Evolutionary conservation across 2,113 vertebrate species (phyloP).

Genomic region (Cheilinus undulatus): DNA sequence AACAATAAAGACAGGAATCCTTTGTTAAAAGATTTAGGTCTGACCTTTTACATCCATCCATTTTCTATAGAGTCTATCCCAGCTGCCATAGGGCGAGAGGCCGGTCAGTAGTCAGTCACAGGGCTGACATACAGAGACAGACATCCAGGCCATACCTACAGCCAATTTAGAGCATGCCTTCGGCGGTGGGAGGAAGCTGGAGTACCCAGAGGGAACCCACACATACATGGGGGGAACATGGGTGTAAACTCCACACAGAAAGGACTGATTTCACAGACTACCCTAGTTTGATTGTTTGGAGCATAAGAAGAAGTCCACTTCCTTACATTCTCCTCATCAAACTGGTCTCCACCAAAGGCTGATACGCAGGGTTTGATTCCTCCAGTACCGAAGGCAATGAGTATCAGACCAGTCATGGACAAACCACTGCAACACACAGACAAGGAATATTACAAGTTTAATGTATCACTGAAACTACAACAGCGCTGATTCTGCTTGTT

Average conservation of each 20-base stretch:
- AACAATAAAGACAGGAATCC: background rate
- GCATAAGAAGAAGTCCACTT: background rate
- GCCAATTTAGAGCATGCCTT: too few relatives aligned
- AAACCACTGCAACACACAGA: slow-evolving; percentile 77
- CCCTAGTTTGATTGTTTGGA: background rate
- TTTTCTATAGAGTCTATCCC: too few relatives aligned
- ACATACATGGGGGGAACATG: too few relatives aligned
- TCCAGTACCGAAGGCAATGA: slow-evolving; percentile 96
- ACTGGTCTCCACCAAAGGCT: slow-evolving; percentile 98
- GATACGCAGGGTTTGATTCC: slow-evolving; percentile 98
- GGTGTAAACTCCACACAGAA: too few relatives aligned
- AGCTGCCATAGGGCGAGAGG: too few relatives aligned
- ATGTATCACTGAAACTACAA: background rate
- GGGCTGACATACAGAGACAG: too few relatives aligned
- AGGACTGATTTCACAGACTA: too few relatives aligned
- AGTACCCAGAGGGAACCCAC: too few relatives aligned
- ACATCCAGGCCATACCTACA: too few relatives aligned
- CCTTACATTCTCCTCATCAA: slow-evolving; percentile 94
- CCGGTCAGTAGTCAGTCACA: too few relatives aligned
- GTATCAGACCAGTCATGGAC: slow-evolving; percentile 90
- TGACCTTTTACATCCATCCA: background rate
- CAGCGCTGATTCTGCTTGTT: background rate
- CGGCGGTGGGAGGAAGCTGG: too few relatives aligned
- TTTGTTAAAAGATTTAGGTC: too few relatives aligned
- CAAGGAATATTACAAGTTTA: background rate